Evolutionary conservation across 2,888 invertebrate species (phyloP), one percentile per base, ranked within the genome.

Genomic region (Xestoiulus laeticollis): DNA sequence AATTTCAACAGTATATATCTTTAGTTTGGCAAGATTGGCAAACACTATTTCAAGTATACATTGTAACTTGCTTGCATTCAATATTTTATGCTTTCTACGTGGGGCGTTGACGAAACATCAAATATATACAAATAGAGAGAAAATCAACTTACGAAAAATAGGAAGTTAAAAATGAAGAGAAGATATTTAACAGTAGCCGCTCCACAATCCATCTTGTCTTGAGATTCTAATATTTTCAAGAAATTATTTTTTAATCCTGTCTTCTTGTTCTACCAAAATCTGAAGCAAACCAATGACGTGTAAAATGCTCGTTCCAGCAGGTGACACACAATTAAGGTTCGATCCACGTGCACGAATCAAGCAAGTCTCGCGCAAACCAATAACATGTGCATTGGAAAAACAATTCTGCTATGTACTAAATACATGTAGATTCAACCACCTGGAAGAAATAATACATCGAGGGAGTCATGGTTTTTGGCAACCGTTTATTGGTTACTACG

Each of bases 111-210:
- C 38, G 38, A 8, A 38, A 8, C 38, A 1, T 38, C 8, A 38
- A 38, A 5, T 38, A 38, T 38, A 38, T 38, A 38, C 5, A 38
- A 38, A 38, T 38, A 38, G 5, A 5, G 38, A 38, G 5, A 38
- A 38, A 38, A 8, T 38, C 5, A 38, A 85, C 85, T 85, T 85
- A 85, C 85, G 26, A 85, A 85, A 19, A 85, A 85, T n/a, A 85
- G 1, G 38, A 85, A 85, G 22, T 85, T 85, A 38, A 85, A 85
- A 38, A 85, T 85, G 44, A 85, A 85, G 43, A 85, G 85, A 22
- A 85, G 38, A 22, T 85, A 85, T 32, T 85, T 85, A n/a, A 85
- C 44, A 19, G 85, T 85, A 10, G 85, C 14, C n/a, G 85, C 38
- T 85, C 85, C 85, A 16, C 85, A 85, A 0, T 85, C n/a, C 85